These are phyloP conservation scores for Cryptoblepharus egeriae DNA, from an alignment of 2,797 vertebrate genomes.

Conservation along the genomic window DNA sequence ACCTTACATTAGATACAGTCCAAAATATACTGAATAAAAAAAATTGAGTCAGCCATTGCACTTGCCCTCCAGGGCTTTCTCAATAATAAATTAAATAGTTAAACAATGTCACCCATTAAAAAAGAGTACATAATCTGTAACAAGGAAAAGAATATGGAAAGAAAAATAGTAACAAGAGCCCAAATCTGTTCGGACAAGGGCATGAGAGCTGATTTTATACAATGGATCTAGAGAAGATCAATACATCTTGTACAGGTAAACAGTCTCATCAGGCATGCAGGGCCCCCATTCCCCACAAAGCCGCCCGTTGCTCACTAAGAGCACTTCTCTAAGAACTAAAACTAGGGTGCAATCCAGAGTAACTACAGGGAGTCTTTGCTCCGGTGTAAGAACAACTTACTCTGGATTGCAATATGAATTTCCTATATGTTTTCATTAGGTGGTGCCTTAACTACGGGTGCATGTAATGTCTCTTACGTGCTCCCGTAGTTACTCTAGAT, in stretches of 20 bases:
- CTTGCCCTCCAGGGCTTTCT: slow-evolving; percentile 80
- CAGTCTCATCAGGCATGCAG: slow-evolving; percentile 49
- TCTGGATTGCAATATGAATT: no score
- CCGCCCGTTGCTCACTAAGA: slow-evolving; percentile 31
- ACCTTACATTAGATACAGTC: slow-evolving; percentile 78
- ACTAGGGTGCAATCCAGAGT: no score
- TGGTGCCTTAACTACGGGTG: no score
- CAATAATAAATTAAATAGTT: slow-evolving; percentile 81
- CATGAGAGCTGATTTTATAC: slow-evolving; percentile 79
- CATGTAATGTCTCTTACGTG: no score
- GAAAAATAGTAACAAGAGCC: slow-evolving; percentile 2
- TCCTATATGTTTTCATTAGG: no score
- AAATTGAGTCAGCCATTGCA: slow-evolving; percentile 74
- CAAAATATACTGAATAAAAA: slow-evolving; percentile 77
- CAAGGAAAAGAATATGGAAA: slow-evolving; percentile 63
- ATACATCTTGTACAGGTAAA: slow-evolving; percentile 70
- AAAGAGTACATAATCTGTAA: slow-evolving; percentile 69
- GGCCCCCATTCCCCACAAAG: no score
- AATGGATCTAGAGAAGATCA: slow-evolving; percentile 73
- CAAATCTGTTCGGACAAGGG: slow-evolving; percentile 88
- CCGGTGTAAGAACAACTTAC: no score
- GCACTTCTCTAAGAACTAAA: slow-evolving; percentile 51
- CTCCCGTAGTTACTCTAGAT: no score
- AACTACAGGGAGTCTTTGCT: no score
- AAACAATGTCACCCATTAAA: slow-evolving; percentile 64